phyloP scores from a whole-genome alignment of 1,140 invertebrate genomes.

The Ooceraea biroi region DNA sequence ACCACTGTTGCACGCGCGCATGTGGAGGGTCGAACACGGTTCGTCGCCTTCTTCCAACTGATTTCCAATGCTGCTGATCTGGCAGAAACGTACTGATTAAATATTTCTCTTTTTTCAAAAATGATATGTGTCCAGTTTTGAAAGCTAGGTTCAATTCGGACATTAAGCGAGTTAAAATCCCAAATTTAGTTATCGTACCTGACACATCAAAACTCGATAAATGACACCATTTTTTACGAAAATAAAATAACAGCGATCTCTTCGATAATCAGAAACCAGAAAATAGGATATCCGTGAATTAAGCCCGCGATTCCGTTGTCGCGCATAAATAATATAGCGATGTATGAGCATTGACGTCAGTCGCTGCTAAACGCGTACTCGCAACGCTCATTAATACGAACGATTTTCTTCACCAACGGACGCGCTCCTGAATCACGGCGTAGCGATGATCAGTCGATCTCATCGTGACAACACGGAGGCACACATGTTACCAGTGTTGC shows the following conservation, averaged over 20 bases:
- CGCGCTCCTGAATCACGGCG: constrained; percentile 36
- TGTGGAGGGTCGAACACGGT: background rate
- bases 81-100: constrained; percentile 21
- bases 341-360: background rate
- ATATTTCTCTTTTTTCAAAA: background rate
- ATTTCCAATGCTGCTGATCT: constrained; percentile 28
- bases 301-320: no score
- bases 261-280: no score
- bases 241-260: no score
- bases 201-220: background rate
- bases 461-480: constrained; percentile 71
- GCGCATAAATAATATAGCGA: no score
- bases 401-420: constrained; percentile 33
- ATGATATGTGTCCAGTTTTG: background rate
- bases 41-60: constrained; percentile 24
- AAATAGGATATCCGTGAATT: no score
- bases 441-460: constrained; percentile 71
- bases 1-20: background rate
- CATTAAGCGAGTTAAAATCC: background rate
- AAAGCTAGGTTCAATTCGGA: background rate
- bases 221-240: background rate
- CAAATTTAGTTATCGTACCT: background rate
- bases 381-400: constrained; percentile 10
- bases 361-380: background rate
- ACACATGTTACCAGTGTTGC: constrained; percentile 82